Conservation (phyloP, 2,113 vertebrate genomes). For the Motacilla tschutschensis region DNA sequence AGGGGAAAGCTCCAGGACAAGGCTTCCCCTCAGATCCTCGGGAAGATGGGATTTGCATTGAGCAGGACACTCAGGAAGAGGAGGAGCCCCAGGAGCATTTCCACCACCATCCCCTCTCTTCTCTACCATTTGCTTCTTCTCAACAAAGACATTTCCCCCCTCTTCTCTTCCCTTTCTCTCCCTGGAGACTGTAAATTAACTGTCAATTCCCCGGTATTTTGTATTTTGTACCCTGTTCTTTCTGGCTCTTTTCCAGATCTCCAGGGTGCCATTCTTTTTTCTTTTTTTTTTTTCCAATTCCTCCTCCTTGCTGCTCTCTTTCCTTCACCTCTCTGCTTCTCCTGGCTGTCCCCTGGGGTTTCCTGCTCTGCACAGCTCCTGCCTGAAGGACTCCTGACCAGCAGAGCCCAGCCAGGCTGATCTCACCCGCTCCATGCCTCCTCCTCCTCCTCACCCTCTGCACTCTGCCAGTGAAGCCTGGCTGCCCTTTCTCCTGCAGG, state of each 20-base stretch:
- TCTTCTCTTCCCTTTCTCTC: neutral
- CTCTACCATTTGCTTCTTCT: neutral
- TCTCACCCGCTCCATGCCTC: neutral
- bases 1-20: neutral
- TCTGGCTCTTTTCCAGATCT: conserved; percentile 36
- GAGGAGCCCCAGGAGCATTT: neutral
- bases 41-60: neutral
- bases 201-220: neutral
- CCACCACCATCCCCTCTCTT: neutral
- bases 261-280: neutral
- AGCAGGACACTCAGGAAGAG: neutral
- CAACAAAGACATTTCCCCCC: neutral
- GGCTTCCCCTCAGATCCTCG: accelerated
- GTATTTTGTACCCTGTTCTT: neutral
- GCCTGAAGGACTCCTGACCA: neutral
- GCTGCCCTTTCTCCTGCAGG: neutral
- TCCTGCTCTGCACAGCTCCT: neutral
- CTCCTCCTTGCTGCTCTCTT: neutral
- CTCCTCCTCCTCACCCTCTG: neutral
- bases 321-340: neutral
- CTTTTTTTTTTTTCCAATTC: accelerated
- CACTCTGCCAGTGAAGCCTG: neutral
- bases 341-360: neutral
- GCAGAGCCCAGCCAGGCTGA: neutral
- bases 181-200: conserved; percentile 32